phyloP scores from a whole-genome alignment of 1,140 invertebrate species.

The Ephestia elutella region DNA sequence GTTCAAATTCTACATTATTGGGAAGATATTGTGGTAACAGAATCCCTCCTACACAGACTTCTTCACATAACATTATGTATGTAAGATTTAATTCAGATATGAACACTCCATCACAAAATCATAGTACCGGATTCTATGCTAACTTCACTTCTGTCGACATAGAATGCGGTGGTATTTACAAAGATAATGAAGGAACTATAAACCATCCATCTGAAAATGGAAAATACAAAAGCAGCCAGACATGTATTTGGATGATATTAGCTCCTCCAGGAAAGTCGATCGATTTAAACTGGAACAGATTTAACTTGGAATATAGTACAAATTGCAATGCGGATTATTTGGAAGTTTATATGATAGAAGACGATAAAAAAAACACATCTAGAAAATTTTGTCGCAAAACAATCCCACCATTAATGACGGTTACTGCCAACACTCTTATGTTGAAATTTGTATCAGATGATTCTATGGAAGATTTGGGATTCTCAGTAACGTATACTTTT shows the following conservation, averaged over 20 bases:
- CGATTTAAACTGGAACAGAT: conserved; percentile 82
- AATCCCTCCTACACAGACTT: conserved; percentile 76
- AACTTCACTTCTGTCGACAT: conserved; percentile 81
- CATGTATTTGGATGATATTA: conserved; percentile 87
- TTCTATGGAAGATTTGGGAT: conserved; percentile 77
- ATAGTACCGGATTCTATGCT: conserved; percentile 81
- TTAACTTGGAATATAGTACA: conserved; percentile 78
- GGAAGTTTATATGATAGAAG: conserved; percentile 78
- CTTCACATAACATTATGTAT: conserved; percentile 82
- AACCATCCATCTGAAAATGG: conserved; percentile 68
- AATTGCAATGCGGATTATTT: conserved; percentile 85
- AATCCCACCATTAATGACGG: conserved; percentile 80
- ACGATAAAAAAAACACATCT: conserved; percentile 36
- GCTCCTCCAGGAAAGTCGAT: conserved; percentile 82
- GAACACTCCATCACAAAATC: too few relatives aligned
- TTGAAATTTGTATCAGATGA: conserved; percentile 81
- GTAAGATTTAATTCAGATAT: conserved; percentile 80
- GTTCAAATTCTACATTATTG: conserved; percentile 78
- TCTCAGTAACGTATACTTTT: conserved; percentile 81
- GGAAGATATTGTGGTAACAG: conserved; percentile 79
- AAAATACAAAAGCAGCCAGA: conserved; percentile 76
- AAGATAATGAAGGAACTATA: conserved; percentile 74
- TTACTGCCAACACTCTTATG: conserved; percentile 79
- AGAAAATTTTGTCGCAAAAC: conserved; percentile 82
- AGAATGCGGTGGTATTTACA: conserved; percentile 84